These are phyloP conservation scores for Scotopteryx bipunctaria DNA, from an alignment of 2,888 invertebrate species.

Conservation along the genomic window DNA sequence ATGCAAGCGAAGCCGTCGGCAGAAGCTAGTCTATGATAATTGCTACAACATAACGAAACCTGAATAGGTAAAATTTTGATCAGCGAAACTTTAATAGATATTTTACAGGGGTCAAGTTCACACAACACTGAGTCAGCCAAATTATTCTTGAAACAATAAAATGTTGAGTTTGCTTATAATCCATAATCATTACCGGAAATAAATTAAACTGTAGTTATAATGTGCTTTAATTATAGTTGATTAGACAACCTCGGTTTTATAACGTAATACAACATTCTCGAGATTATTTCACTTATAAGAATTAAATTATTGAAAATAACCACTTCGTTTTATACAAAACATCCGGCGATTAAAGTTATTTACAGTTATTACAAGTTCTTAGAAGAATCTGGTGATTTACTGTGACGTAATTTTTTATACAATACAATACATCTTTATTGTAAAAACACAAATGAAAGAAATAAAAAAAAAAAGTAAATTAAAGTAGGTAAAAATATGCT, in stretches of 20 bases:
- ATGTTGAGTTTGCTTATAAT: background rate
- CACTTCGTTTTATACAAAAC: background rate
- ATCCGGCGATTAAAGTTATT: slow-evolving; percentile 21
- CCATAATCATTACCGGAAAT: background rate
- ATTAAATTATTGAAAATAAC: background rate
- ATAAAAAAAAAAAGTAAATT: too few species aligned
- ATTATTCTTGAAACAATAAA: background rate
- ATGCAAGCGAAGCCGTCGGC: too few species aligned
- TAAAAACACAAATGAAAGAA: too few species aligned
- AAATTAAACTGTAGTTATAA: slow-evolving; percentile 1
- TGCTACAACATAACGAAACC: too few species aligned
- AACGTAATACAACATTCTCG: background rate
- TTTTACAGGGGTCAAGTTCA: slow-evolving; percentile 3
- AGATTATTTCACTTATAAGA: background rate
- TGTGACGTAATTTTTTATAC: too few species aligned
- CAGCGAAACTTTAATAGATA: too few species aligned
- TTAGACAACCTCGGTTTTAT: background rate
- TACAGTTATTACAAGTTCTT: slow-evolving; percentile 9
- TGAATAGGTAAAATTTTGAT: too few species aligned
- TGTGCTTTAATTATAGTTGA: background rate
- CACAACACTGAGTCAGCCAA: background rate
- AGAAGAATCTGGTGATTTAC: slow-evolving; percentile 4
- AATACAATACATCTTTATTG: too few species aligned
- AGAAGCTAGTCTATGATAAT: too few species aligned
- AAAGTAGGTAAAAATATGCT: too few species aligned